Percentiles rank a stretch among this genome's conserved stretches.
phyloP scores from a whole-genome alignment of 2,888 invertebrate genomes.

The Eutolmus rufibarbis region DNA sequence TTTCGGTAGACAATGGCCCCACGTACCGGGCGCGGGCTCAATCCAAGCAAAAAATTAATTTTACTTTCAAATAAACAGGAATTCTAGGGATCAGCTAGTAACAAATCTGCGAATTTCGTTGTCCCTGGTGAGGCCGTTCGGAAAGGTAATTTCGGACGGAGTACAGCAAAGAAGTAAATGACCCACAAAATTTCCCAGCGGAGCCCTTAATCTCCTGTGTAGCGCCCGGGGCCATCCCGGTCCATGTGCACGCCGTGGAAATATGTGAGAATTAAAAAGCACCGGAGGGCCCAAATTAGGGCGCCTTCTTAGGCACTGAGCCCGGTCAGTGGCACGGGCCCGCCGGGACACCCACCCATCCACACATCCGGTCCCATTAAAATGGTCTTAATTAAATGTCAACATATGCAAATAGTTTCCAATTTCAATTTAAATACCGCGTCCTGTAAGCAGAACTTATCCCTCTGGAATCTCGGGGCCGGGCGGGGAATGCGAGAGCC shows the following conservation, averaged over 20 bases:
- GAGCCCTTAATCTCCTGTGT: slow-evolving; percentile 25
- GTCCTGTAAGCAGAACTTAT: slow-evolving; percentile 25
- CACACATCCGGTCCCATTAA: slow-evolving; percentile 52
- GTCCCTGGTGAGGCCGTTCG: background rate
- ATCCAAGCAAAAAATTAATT: slow-evolving; percentile 31
- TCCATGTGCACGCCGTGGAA: background rate
- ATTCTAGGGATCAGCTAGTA: background rate
- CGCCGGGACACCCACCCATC: background rate
- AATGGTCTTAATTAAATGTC: slow-evolving; percentile 55
- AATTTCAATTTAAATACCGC: slow-evolving; percentile 38
- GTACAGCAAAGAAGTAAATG: slow-evolving; percentile 38
- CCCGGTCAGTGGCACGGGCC: background rate
- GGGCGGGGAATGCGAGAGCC: background rate
- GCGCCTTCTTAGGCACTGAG: background rate
- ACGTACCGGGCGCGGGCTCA: background rate
- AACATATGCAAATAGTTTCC: slow-evolving; percentile 54
- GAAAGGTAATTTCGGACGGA: slow-evolving; percentile 19
- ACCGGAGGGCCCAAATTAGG: background rate
- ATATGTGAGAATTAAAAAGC: slow-evolving; percentile 20
- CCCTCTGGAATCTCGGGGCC: background rate
- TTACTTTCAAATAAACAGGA: slow-evolving; percentile 1
- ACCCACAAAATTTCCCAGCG: slow-evolving; percentile 38
- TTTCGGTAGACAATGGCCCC: background rate
- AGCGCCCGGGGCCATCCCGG: background rate
- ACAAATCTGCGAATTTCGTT: slow-evolving; percentile 16